These are phyloP conservation scores for Battus philenor DNA, from an alignment of 1,140 invertebrate species.

Conservation along the genomic window DNA sequence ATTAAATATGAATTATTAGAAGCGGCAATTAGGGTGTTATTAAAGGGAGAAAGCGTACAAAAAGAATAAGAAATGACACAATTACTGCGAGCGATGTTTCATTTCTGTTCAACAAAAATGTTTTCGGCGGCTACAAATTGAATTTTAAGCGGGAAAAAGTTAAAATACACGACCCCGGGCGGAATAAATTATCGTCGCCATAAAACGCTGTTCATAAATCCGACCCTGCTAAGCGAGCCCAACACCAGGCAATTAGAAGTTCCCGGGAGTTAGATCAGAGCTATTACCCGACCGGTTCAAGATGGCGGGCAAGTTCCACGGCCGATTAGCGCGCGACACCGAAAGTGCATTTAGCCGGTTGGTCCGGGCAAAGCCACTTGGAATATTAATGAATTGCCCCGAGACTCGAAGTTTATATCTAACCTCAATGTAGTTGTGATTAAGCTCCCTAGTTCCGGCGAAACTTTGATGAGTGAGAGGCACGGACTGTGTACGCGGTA, in stretches of 20 bases:
- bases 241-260: conserved; percentile 64
- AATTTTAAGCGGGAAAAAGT: conserved; percentile 9
- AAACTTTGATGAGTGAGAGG: not conserved
- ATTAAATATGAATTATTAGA: too few species aligned
- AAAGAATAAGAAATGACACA: conserved; percentile 11
- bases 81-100: conserved; percentile 4
- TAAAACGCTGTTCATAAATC: conserved; percentile 42
- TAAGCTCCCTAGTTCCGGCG: conserved; percentile 25
- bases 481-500: not conserved
- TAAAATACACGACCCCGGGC: conserved; percentile 15
- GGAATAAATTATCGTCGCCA: conserved; percentile 28
- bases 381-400: conserved; percentile 58
- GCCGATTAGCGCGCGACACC: conserved; percentile 45
- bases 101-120: conserved; percentile 1
- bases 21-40: not conserved
- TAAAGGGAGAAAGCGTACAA: not conserved
- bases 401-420: conserved; percentile 21
- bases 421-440: conserved; percentile 29
- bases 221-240: conserved; percentile 30
- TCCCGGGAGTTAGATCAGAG: conserved; percentile 48
- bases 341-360: conserved; percentile 60
- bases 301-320: conserved; percentile 32
- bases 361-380: conserved; percentile 37
- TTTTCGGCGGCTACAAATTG: conserved; percentile 9
- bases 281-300: conserved; percentile 45